Base-by-base conservation (phyloP, 1,140 invertebrate species). In the Megalopta genalis region DNA sequence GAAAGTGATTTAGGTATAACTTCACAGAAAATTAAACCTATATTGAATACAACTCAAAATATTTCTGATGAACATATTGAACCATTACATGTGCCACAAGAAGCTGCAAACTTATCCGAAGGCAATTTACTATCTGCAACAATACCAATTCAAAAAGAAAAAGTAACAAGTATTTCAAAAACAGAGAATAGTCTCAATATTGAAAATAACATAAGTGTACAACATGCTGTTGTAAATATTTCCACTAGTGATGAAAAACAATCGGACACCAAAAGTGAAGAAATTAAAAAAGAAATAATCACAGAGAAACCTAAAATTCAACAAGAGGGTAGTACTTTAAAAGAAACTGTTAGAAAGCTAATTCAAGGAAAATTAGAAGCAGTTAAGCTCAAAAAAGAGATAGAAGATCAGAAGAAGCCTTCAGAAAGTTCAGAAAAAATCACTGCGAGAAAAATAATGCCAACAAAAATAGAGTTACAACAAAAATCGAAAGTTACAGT, bases 331-430 rank as follows among this genome's bases (percentile, higher is more conserved):
- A 80, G 42, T 8, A 87, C 82, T 39, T 71, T 90, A n/a, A 93
- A 92, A 74, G 87, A 92, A 82, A 87, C 88, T 21, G 86, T 92
- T 10, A 91, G 90, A 70, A 91, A 92, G 85, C 74, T 92, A 18
- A 92, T 92, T 59, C 87, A 90, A 84, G 88, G 89, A 66, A 92
- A 91, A 74, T 88, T 89, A 80, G 86, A 88, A 66, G 90, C 92
- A 82, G 86, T 84, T 12, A 86, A 88, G 60, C 72, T 78, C 2
- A 88, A 78, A 69, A 86, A 80, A 59, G 85, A 90, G 7, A 6
- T 32, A 0, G 60, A 57, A 7, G 80, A 77, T n/a, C 64, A 81
- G 72, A 86, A 6, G 70, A 68, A 65, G n/a, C 77, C 86, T 46
- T 37, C 71, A 71, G 81, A 89, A 46, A 78, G 76, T 86, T 42